These are phyloP conservation scores for Hydraecia micacea DNA, from an alignment of 2,888 invertebrate genomes.

Conservation along the genomic window DNA sequence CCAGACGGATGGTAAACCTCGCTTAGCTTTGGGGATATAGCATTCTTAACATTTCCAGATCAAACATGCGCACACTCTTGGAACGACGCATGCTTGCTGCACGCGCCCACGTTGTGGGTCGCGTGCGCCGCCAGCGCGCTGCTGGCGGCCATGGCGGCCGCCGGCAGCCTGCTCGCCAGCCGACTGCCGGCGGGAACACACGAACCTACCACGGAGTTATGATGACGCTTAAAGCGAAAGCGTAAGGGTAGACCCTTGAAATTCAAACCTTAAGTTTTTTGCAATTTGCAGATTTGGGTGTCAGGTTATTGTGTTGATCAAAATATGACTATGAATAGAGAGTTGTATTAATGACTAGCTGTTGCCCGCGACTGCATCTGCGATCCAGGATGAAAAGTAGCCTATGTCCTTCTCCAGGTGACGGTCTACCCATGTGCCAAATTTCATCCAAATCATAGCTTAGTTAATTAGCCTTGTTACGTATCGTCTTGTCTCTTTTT, in stretches of 20 bases:
- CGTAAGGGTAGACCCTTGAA: background rate
- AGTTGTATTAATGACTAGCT: too few relatives aligned
- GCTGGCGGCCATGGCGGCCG: slow-evolving; percentile 72
- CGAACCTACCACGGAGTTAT: slow-evolving; percentile 67
- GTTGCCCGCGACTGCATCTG: too few relatives aligned
- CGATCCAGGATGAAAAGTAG: too few relatives aligned
- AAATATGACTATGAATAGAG: background rate
- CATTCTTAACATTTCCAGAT: slow-evolving; percentile 68
- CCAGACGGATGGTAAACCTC: background rate
- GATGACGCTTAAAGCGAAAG: slow-evolving; percentile 34
- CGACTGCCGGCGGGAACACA: slow-evolving; percentile 27
- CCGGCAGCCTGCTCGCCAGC: slow-evolving; percentile 72
- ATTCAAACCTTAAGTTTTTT: background rate
- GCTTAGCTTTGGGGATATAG: background rate
- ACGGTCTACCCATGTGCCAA: too few relatives aligned
- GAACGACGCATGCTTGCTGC: slow-evolving; percentile 77
- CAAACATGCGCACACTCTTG: slow-evolving; percentile 76
- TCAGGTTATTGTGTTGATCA: background rate
- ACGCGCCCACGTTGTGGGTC: slow-evolving; percentile 73
- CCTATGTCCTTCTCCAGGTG: too few relatives aligned
- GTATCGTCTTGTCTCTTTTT: too few relatives aligned
- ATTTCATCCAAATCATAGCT: too few relatives aligned
- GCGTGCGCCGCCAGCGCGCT: slow-evolving; percentile 72
- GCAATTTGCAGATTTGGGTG: background rate
- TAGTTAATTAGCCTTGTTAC: too few relatives aligned